Percentiles rank a stretch among this genome's conserved stretches.
Evolutionary conservation across 2,888 invertebrate species (phyloP).

Genomic region (Psococerastis gibbosa): DNA sequence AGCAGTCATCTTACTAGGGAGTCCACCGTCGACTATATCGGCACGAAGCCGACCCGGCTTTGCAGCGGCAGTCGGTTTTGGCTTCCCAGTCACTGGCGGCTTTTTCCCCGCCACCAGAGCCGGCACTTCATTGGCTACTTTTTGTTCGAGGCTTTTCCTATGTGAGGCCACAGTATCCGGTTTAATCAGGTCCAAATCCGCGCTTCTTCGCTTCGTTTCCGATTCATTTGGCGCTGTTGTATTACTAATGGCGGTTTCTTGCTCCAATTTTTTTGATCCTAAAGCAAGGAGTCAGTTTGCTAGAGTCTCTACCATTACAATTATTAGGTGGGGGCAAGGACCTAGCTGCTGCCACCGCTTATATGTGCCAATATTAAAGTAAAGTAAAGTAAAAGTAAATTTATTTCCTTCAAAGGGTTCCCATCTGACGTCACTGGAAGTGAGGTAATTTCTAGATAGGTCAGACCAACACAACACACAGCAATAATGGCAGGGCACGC

Average conservation of each 20-base stretch:
- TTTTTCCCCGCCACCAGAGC: slow-evolving; percentile 21
- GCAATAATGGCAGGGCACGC: no score
- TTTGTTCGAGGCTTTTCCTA: slow-evolving; percentile 13
- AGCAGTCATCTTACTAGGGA: neutral
- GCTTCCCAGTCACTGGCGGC: slow-evolving; percentile 21
- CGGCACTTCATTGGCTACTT: slow-evolving; percentile 16
- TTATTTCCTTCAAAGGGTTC: no score
- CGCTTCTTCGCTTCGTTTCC: neutral
- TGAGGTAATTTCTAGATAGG: no score
- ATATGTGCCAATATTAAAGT: no score
- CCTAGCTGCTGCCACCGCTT: no score
- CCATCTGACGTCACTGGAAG: no score
- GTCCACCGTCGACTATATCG: neutral
- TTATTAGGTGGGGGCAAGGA: no score
- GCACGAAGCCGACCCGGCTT: slow-evolving; percentile 1
- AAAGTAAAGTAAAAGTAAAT: no score
- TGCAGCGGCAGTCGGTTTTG: slow-evolving; percentile 15
- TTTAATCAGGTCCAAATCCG: slow-evolving; percentile 3
- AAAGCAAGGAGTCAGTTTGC: no score
- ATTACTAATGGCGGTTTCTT: neutral
- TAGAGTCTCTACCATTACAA: no score
- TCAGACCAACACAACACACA: no score
- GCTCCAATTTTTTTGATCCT: no score
- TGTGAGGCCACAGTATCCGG: slow-evolving; percentile 7
- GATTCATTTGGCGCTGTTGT: neutral